Evolutionary conservation across 1,140 invertebrate genomes (phyloP).

Genomic region (Chrysoperla carnea): DNA sequence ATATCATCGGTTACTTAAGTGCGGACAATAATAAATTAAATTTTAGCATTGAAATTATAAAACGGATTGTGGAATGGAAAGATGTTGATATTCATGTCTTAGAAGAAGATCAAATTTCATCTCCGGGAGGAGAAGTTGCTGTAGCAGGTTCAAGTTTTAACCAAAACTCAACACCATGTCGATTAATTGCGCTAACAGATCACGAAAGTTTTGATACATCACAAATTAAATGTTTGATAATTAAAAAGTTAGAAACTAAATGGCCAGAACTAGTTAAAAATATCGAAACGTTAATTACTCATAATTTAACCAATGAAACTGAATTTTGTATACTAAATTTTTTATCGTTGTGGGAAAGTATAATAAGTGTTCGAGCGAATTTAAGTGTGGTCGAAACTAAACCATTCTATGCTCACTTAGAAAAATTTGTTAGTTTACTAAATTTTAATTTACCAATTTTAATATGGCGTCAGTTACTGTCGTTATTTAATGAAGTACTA

Average conservation of each 20-base stretch:
- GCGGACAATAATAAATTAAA: conserved; percentile 57
- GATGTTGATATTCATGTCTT: conserved; percentile 65
- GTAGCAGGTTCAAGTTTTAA: conserved; percentile 15
- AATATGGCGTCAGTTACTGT: conserved; percentile 68
- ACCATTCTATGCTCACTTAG: conserved; percentile 69
- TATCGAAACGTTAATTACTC: conserved; percentile 35
- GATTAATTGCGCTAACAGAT: conserved; percentile 49
- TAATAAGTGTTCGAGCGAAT: conserved; percentile 82
- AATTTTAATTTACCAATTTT: conserved; percentile 53
- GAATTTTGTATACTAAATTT: conserved; percentile 62
- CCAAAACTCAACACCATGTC: conserved; percentile 28
- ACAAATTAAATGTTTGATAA: conserved; percentile 65
- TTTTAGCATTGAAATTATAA: conserved; percentile 68
- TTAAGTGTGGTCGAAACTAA: conserved; percentile 75
- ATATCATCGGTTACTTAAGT: conserved; percentile 46
- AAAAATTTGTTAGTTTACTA: conserved; percentile 58
- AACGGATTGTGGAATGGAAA: conserved; percentile 73
- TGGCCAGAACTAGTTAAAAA: conserved; percentile 59
- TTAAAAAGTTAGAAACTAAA: conserved; percentile 64
- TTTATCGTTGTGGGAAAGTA: conserved; percentile 70
- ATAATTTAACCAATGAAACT: conserved; percentile 31
- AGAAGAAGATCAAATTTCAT: conserved; percentile 40
- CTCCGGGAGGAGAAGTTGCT: conserved; percentile 17
- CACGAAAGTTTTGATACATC: conserved; percentile 64
- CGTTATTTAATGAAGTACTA: conserved; percentile 71